Percentiles rank a stretch among this genome's conserved stretches.
Evolutionary conservation across 1,140 invertebrate genomes (phyloP).

Genomic region (Nasonia longicornis): DNA sequence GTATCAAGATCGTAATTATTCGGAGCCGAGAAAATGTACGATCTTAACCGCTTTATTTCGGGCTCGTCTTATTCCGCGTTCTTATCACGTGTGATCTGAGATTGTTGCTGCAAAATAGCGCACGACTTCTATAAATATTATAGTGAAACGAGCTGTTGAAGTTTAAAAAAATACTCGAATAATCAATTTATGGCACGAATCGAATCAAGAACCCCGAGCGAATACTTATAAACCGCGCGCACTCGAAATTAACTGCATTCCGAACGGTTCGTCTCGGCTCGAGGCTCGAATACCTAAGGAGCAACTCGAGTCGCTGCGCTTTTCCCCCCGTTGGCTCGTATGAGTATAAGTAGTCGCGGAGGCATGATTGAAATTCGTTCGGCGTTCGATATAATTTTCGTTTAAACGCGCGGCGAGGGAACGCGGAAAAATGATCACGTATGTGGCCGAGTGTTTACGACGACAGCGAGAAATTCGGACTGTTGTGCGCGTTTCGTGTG

Average conservation of each 20-base stretch:
- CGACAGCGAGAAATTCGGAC: conserved; percentile 11
- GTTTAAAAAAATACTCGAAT: background rate
- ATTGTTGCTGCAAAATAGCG: background rate
- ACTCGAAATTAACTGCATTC: background rate
- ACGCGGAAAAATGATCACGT: conserved; percentile 40
- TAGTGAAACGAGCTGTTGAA: background rate
- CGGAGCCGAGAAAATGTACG: background rate
- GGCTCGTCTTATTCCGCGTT: background rate
- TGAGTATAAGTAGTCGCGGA: background rate
- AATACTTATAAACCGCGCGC: no score
- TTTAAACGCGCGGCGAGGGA: background rate
- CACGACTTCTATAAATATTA: no score
- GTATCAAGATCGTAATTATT: background rate
- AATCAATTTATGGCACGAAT: background rate
- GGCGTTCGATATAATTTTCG: conserved; percentile 28
- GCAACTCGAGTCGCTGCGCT: background rate
- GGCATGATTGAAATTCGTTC: background rate
- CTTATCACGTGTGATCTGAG: background rate
- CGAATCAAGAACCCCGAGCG: background rate
- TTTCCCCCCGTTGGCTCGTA: background rate
- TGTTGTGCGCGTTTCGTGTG: background rate
- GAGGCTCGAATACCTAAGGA: background rate
- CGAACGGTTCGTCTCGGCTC: background rate
- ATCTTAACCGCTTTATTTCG: background rate
- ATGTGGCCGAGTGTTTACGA: conserved; percentile 38